Evolutionary conservation across 2,797 vertebrate species (phyloP).

Genomic region (Eupleurogrammus muticus): DNA sequence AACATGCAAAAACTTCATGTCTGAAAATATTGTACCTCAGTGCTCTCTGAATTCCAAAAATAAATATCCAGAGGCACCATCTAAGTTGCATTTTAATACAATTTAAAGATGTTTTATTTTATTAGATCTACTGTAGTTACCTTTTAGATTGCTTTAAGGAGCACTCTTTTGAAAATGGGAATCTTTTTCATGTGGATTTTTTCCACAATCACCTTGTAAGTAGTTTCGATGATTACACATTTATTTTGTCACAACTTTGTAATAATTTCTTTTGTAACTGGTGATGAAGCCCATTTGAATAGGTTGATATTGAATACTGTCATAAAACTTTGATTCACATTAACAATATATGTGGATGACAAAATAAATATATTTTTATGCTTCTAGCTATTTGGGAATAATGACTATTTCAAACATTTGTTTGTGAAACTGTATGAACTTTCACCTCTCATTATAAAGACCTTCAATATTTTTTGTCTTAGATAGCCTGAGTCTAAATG

Average conservation of each 20-base stretch:
- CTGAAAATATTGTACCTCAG: conserved; percentile 54
- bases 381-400: conserved; percentile 1
- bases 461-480: conserved; percentile 2
- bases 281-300: conserved; percentile 3
- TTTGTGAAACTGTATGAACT: conserved; percentile 2
- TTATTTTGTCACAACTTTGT: conserved; percentile 16
- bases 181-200: not conserved
- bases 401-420: not conserved
- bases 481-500: not conserved
- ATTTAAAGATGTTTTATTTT: conserved; percentile 27
- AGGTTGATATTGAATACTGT: conserved; percentile 15
- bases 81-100: conserved; percentile 16
- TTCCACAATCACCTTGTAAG: conserved; percentile 8
- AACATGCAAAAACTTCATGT: not conserved
- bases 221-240: conserved; percentile 3
- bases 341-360: not conserved
- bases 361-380: not conserved
- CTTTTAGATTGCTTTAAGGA: conserved; percentile 25
- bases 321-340: conserved; percentile 9
- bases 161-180: conserved; percentile 4
- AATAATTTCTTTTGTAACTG: conserved; percentile 3
- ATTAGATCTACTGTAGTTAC: conserved; percentile 19
- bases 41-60: conserved; percentile 32
- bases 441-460: conserved; percentile 3
- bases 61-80: conserved; percentile 20